Evolutionary conservation across 2,113 vertebrate species (phyloP).

Genomic region (Brachyhypopomus gauderio): DNA sequence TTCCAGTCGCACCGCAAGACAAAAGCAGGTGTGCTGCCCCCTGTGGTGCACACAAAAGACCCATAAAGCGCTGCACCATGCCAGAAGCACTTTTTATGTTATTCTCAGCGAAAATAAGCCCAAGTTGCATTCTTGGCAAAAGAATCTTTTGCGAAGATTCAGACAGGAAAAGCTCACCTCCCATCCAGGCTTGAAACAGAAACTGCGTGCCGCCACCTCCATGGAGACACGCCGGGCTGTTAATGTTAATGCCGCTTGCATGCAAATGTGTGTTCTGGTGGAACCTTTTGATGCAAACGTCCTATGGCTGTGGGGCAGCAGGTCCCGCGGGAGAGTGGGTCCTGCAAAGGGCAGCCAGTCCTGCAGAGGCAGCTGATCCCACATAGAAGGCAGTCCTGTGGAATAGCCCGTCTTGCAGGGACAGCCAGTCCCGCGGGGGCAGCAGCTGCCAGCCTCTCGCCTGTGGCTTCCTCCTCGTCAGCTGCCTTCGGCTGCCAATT

Average conservation of each 20-base stretch:
- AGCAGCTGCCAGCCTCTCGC: conserved; percentile 66
- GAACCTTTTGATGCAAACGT: conserved; percentile 59
- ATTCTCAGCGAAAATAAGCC: too few species aligned
- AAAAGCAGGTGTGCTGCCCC: not conserved
- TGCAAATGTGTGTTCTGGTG: conserved; percentile 59
- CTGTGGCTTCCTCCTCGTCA: conserved; percentile 61
- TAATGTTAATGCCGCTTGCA: conserved; percentile 57
- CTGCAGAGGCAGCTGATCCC: conserved; percentile 28
- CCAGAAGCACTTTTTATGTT: too few species aligned
- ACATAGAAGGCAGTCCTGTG: conserved; percentile 35
- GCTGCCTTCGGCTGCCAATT: conserved; percentile 34
- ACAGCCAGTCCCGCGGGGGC: conserved; percentile 59
- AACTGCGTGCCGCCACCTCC: conserved; percentile 10
- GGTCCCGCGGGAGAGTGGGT: conserved; percentile 55
- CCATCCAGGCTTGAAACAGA: conserved; percentile 33
- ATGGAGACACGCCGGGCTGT: conserved; percentile 35
- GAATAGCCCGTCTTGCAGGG: conserved; percentile 52
- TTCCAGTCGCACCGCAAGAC: not conserved
- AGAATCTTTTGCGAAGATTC: not conserved
- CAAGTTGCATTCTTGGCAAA: not conserved
- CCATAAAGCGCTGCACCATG: too few species aligned
- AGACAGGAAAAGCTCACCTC: conserved; percentile 15
- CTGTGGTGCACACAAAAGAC: too few species aligned
- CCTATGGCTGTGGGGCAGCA: conserved; percentile 54
- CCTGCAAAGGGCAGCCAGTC: too few species aligned